Evolutionary conservation across 37 sponge, comb jelly and placozoan species (phyloP).

Genomic region (Amphimedon queenslandica): DNA sequence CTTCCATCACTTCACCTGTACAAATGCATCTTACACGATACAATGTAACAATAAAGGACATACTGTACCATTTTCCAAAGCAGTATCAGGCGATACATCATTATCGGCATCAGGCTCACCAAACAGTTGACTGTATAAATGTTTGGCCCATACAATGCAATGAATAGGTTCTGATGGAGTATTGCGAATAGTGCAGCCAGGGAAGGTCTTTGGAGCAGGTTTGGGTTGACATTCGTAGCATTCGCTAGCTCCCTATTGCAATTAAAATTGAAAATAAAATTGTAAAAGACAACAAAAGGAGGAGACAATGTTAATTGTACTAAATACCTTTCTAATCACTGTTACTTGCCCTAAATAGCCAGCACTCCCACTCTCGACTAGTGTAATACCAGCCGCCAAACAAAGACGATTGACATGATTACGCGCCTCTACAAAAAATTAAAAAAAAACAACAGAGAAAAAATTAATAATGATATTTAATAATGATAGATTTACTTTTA

Average conservation of each 20-base stretch:
- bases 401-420: conserved; percentile 97
- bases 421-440: conserved; percentile 61
- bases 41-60: too few relatives aligned
- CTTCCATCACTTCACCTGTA: neutral
- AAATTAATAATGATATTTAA: neutral
- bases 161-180: conserved; percentile 99
- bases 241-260: conserved; percentile 78
- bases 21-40: too few relatives aligned
- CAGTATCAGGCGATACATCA: conserved; percentile 96
- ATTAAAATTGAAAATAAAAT: neutral
- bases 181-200: conserved; percentile 97
- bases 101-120: conserved; percentile 96
- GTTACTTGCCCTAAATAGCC: conserved; percentile 98
- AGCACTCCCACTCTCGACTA: conserved; percentile 96
- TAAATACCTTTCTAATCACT: conserved; percentile 79
- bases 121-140: conserved; percentile 97
- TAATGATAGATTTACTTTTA: conserved; percentile 40
- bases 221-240: conserved; percentile 99
- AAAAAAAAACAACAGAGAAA: neutral
- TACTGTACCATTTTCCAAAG: too few relatives aligned
- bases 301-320: neutral
- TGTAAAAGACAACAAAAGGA: neutral
- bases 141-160: conserved; percentile 99
- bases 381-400: conserved; percentile 90
- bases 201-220: conserved; percentile 85